Percentiles rank a stretch among this genome's conserved stretches.
Conservation (phyloP, 1,140 invertebrate genomes). For the Ceratitis capitata region DNA sequence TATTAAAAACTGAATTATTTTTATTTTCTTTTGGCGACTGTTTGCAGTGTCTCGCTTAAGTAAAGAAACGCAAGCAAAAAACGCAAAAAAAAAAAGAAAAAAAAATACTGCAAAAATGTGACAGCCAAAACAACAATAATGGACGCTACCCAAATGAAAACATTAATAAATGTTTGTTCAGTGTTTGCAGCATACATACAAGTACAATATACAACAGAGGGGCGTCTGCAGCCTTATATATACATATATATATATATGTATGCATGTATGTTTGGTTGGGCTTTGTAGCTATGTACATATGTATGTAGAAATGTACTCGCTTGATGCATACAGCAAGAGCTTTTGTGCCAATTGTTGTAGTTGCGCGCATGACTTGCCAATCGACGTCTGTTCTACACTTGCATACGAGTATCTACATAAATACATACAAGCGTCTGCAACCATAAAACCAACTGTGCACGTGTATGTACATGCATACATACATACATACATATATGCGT, state of each 20-base stretch:
- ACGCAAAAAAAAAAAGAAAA: too few species aligned
- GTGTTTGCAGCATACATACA: not conserved
- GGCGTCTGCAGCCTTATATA: too few species aligned
- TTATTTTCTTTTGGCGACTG: not conserved
- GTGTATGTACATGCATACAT: too few species aligned
- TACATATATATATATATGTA: not conserved
- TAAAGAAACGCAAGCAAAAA: conserved; percentile 31
- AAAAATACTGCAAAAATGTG: conserved; percentile 39
- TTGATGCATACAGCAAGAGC: not conserved
- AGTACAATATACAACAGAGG: not conserved
- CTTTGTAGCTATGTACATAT: not conserved
- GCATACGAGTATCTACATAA: not conserved
- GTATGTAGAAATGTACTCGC: not conserved
- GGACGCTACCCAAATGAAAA: conserved; percentile 25
- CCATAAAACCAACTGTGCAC: too few species aligned
- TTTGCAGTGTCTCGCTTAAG: not conserved
- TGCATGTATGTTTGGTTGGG: not conserved
- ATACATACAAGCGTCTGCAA: too few species aligned
- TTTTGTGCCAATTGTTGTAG: not conserved
- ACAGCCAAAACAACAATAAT: conserved; percentile 39
- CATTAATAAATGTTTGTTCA: conserved; percentile 31
- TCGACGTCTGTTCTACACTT: not conserved
- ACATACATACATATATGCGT: too few species aligned
- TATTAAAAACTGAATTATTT: conserved; percentile 3
- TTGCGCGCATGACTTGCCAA: conserved; percentile 19